Evolutionary conservation across 2,888 invertebrate genomes (phyloP).

Genomic region (Clivina fossor): DNA sequence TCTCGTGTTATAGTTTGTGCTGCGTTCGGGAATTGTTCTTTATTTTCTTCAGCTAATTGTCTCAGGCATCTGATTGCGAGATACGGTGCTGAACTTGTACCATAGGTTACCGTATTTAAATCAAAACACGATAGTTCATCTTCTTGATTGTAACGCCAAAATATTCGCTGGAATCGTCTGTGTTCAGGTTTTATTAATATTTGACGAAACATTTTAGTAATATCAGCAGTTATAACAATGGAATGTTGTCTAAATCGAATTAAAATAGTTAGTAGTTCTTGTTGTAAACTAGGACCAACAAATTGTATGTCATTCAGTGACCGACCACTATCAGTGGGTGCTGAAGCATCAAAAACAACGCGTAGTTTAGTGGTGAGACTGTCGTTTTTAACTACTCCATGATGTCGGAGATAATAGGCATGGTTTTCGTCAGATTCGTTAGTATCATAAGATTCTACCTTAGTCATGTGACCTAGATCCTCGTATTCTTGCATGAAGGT

Average conservation of each 20-base stretch:
- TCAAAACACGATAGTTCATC: slow-evolving; percentile 29
- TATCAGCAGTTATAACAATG: slow-evolving; percentile 40
- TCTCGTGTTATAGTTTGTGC: neutral
- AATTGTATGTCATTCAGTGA: no score
- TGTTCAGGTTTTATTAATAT: slow-evolving; percentile 39
- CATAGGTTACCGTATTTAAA: slow-evolving; percentile 38
- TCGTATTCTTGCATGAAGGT: no score
- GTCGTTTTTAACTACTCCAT: no score
- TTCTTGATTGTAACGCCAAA: slow-evolving; percentile 34
- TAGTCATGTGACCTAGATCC: no score
- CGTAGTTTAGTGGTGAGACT: no score
- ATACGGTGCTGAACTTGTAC: slow-evolving; percentile 37
- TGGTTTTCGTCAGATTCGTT: no score
- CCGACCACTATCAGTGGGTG: no score
- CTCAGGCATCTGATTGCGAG: slow-evolving; percentile 35
- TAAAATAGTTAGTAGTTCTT: slow-evolving; percentile 39
- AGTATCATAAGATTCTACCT: no score
- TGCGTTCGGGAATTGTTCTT: slow-evolving; percentile 31
- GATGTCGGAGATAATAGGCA: no score
- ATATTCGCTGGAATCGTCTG: slow-evolving; percentile 36
- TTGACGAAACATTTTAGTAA: slow-evolving; percentile 43
- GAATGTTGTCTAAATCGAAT: slow-evolving; percentile 40
- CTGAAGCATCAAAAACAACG: no score
- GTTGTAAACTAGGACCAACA: slow-evolving; percentile 41
- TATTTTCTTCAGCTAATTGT: slow-evolving; percentile 32